Evolutionary conservation across 2,888 invertebrate genomes (phyloP), one percentile per base, ranked within the genome.

Genomic region (Hirtodrosophila alboralis): DNA sequence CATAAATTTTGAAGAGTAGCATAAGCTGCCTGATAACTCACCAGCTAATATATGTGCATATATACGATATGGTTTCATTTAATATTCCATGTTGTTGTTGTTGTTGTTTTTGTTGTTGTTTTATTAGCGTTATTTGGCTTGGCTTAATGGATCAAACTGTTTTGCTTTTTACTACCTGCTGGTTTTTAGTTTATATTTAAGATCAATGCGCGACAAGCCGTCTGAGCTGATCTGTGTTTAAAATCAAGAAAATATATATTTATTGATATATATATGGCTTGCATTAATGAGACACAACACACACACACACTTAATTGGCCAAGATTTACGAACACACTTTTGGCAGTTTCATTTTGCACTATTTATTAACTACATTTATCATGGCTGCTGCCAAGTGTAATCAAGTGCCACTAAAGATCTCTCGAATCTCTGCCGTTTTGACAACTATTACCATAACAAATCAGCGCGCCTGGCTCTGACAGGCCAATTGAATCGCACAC

Each of bases 401-500:
- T 80, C 79, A 80, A 80, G 79, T 80, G 73, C 66, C 79, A 75
- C 62, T 72, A 69, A 84, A 77, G 80, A 79, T 80, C 75, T 77
- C 84, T 80, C 64, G 79, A 79, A 77, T 63, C 77, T 72, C 57
- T 59, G 59, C 63, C 77, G 62, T 69, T 80, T 66, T 79, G 79
- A 79, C 79, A 79, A 79, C 79, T 79, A 79, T 79, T 79, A 79
- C 79, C 79, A 79, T 79, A 79, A 80, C 79, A 79, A 79, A 79
- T 79, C 84, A 79, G 78, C 63, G 74, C 59, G 80, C 57, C 81
- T 80, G 84, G 45, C 84, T 67, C 45, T 73, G 79, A 84, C 84
- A 80, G 79, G 70, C 85, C 81, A 83, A 80, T 80, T 84, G 86
- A 78, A 69, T 71, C 59, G 62, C 67, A 58, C 67, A 58, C 56